Evolutionary conservation across 1,140 invertebrate genomes (phyloP), one percentile per base, ranked within the genome.

Genomic region (Drosophila parabipectinata): DNA sequence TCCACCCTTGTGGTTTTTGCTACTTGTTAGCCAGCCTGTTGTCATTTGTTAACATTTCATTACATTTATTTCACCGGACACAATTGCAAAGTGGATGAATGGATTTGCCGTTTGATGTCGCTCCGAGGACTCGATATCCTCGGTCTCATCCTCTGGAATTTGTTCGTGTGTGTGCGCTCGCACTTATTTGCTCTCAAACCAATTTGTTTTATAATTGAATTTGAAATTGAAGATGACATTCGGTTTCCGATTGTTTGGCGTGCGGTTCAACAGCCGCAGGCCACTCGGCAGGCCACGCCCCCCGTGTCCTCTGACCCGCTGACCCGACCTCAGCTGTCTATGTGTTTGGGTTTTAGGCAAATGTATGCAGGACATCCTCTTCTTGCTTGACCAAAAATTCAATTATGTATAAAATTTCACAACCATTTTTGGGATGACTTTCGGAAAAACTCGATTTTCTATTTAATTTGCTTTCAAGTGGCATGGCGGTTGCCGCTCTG

Each of bases 151-250:
- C 28, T 30, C 39, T 10, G 32, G 45, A 24, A 37, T n/a, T n/a
- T 58, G 18, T 60, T 69, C 51, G 34, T 9, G 51, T 37, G 32
- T 77, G 48, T 74, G 45, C 59, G 45, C 44, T 50, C 47, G 68
- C 73, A 76, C 83, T 90, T 90, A 83, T 87, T 83, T 84, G 74
- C 72, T 71, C 83, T 83, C 83, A 83, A 88, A 83, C 88, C 88
- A 90, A 81, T 87, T 85, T 84, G 87, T 88, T 91, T 91, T 91
- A 91, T 91, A 91, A 91, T 91, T 91, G 90, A 91, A 91, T 91
- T 91, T 90, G 90, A 91, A 91, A 91, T 91, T 91, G 89, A 91
- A 91, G 85, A 90, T 88, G 88, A 90, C 88, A 90, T 81, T 85
- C 80, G 83, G 88, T 89, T 84, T 85, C 61, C 85, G 53, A 90